Conservation (phyloP, 2,113 vertebrate genomes). For the Carassius gibelio region DNA sequence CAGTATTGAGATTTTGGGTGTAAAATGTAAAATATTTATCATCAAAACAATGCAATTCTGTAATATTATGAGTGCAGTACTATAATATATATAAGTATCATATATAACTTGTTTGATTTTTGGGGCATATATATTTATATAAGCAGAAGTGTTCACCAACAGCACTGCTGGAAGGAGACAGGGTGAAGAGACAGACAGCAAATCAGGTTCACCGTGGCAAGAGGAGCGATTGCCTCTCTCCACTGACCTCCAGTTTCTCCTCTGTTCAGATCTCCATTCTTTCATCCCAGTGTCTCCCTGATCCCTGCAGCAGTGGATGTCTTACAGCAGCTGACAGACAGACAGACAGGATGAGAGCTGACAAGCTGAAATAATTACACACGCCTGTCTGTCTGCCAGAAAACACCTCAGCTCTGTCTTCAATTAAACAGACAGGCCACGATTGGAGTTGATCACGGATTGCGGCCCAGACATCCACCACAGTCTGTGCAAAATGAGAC, state of each 20-base stretch:
- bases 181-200: conserved; percentile 47
- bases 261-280: conserved; percentile 49
- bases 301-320: conserved; percentile 56
- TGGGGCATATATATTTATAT: too few species aligned
- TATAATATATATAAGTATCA: too few species aligned
- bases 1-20: too few species aligned
- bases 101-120: too few species aligned
- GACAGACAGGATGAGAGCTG: conserved; percentile 64
- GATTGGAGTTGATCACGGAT: conserved; percentile 67
- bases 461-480: conserved; percentile 11
- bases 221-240: conserved; percentile 55
- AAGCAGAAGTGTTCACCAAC: too few species aligned
- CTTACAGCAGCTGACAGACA: conserved; percentile 61
- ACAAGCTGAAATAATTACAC: conserved; percentile 78
- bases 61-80: too few species aligned
- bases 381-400: conserved; percentile 70
- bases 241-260: conserved; percentile 49
- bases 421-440: conserved; percentile 67
- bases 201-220: conserved; percentile 32
- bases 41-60: too few species aligned
- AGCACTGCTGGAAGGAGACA: conserved; percentile 32
- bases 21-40: too few species aligned
- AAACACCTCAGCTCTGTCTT: conserved; percentile 72
- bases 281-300: conserved; percentile 40
- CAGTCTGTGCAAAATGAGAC: conserved; percentile 32